phyloP scores from a whole-genome alignment of 2,888 invertebrate genomes.

The Villa cingulata region DNA sequence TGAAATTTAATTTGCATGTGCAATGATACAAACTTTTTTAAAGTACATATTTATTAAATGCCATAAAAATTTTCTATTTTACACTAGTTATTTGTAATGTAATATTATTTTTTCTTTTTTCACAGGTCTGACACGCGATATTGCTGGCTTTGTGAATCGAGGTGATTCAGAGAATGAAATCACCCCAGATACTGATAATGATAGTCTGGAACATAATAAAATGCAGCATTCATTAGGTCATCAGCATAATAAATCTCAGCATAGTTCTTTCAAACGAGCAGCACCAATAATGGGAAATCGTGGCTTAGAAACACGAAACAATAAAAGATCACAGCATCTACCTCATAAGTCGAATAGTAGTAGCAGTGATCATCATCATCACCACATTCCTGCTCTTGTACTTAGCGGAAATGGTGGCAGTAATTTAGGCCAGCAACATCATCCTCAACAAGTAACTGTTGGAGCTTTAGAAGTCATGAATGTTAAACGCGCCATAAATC shows the following conservation, averaged over 20 bases:
- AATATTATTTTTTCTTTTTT: not conserved
- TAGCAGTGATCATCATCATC: constrained; percentile 11
- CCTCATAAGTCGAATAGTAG: constrained; percentile 13
- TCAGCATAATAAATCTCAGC: constrained; percentile 36
- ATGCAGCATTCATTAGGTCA: constrained; percentile 38
- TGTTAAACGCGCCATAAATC: constrained; percentile 84
- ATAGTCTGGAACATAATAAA: constrained; percentile 35
- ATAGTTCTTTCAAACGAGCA: constrained; percentile 42
- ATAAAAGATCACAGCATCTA: constrained; percentile 38
- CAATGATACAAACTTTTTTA: too few species aligned
- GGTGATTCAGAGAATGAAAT: constrained; percentile 56
- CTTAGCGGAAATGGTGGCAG: constrained; percentile 15
- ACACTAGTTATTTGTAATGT: not conserved
- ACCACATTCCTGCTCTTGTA: constrained; percentile 15
- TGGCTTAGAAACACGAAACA: constrained; percentile 46
- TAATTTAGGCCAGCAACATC: constrained; percentile 22
- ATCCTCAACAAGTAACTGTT: constrained; percentile 52
- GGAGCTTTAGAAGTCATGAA: constrained; percentile 92
- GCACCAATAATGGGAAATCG: constrained; percentile 47
- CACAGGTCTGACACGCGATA: constrained; percentile 35
- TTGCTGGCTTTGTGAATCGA: constrained; percentile 34
- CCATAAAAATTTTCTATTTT: too few species aligned
- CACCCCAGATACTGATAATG: constrained; percentile 59
- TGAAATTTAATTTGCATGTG: too few species aligned
- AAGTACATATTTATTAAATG: too few species aligned